phyloP scores from a whole-genome alignment of 2,113 vertebrate genomes.

The Litocranius walleri region DNA sequence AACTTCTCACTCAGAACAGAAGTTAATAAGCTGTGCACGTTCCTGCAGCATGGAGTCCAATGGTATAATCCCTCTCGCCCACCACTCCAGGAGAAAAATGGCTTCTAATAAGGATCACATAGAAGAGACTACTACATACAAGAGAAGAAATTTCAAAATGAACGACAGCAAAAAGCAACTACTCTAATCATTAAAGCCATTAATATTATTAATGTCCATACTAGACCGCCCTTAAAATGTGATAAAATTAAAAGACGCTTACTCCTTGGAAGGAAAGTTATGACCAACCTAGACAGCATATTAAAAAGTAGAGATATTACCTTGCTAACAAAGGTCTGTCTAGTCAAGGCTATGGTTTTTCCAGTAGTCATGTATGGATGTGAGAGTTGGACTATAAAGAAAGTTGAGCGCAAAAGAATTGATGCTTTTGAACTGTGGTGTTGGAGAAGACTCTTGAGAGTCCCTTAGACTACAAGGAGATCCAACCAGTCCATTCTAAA shows the following conservation, averaged over 20 bases:
- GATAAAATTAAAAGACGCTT: not conserved
- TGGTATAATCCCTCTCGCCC: rapidly evolving
- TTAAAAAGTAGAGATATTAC: not conserved
- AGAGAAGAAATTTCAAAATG: not conserved
- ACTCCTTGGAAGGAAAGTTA: not conserved
- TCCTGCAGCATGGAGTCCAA: not conserved
- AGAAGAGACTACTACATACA: not conserved
- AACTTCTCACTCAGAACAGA: not conserved
- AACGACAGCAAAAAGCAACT: not conserved
- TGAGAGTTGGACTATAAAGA: not conserved
- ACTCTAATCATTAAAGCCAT: not conserved
- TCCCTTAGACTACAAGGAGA: not conserved
- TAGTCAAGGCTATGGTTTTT: not conserved
- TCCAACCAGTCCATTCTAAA: not conserved
- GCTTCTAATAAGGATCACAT: not conserved
- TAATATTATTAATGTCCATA: not conserved
- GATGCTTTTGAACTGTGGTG: not conserved
- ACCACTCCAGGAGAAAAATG: not conserved
- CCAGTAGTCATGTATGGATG: not conserved
- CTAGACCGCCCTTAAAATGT: not conserved
- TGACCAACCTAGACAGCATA: not conserved
- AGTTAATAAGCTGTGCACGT: not conserved
- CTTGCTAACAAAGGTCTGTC: not conserved
- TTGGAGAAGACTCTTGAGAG: not conserved
- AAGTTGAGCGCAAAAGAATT: rapidly evolving